A percentile compares a stretch with the other conserved stretches of the same genome.
phyloP scores from a whole-genome alignment of 2,113 vertebrate species.

The Struthidea cinerea region DNA sequence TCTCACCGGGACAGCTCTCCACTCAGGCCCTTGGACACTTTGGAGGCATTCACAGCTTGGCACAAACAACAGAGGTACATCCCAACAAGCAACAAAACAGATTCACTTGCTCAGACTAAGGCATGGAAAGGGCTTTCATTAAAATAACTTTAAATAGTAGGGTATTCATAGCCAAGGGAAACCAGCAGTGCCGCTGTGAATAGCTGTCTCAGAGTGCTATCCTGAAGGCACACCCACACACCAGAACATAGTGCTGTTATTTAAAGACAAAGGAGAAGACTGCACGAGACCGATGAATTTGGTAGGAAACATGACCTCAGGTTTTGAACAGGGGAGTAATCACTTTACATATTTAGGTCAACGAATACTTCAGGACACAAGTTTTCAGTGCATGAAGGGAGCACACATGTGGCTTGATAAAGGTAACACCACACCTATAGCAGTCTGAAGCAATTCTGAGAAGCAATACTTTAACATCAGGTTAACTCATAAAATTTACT shows the following conservation, averaged over 20 bases:
- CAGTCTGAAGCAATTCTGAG: not conserved
- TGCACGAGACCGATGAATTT: not conserved
- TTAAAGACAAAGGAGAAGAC: not conserved
- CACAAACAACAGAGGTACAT: not conserved
- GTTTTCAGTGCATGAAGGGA: not conserved
- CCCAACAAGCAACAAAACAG: not conserved
- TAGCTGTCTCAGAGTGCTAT: not conserved
- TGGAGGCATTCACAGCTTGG: not conserved
- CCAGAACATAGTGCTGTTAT: not conserved
- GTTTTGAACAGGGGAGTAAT: not conserved
- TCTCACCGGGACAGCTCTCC: not conserved
- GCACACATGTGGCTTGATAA: rapidly evolving
- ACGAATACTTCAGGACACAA: not conserved
- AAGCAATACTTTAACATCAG: not conserved
- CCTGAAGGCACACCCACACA: not conserved
- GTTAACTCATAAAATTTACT: not conserved
- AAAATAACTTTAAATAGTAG: constrained; percentile 19
- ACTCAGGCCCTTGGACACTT: not conserved
- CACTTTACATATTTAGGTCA: not conserved
- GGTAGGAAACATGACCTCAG: not conserved
- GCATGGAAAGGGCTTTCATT: not conserved
- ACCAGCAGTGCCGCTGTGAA: not conserved
- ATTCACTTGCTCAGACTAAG: not conserved
- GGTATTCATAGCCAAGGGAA: constrained; percentile 13
- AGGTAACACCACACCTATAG: not conserved